phyloP scores from a whole-genome alignment of 2,797 vertebrate genomes.

The Falco biarmicus region DNA sequence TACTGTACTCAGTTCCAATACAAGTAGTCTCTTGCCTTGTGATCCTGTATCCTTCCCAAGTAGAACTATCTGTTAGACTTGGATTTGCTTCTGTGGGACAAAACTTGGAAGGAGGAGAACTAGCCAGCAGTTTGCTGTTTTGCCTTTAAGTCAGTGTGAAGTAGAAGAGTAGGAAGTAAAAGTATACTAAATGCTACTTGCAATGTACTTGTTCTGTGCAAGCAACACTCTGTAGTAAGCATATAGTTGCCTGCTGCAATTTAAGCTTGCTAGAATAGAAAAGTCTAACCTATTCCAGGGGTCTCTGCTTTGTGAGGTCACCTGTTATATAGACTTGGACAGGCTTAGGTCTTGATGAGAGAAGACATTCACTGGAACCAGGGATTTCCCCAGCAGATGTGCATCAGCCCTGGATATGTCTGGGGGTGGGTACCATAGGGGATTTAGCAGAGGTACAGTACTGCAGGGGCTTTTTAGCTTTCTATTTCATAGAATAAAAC shows the following conservation, averaged over 20 bases:
- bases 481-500: background rate
- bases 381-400: background rate
- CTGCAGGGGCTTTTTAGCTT: background rate
- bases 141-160: background rate
- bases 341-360: background rate
- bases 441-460: background rate
- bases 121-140: background rate
- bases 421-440: background rate
- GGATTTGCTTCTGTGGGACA: background rate
- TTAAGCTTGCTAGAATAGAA: constrained; percentile 82
- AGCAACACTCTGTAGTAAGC: constrained; percentile 84
- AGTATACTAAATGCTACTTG: fast-evolving
- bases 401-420: background rate
- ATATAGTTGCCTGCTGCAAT: constrained; percentile 76
- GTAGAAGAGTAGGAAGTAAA: background rate
- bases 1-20: background rate
- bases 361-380: background rate
- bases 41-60: background rate
- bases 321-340: constrained; percentile 79
- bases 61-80: background rate
- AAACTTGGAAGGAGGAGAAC: background rate
- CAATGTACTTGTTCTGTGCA: constrained; percentile 43
- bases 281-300: constrained; percentile 81
- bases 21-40: background rate
- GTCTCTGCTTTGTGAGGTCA: constrained; percentile 68